Conservation (phyloP, 1,140 invertebrate genomes). For the Pomacea maculata region DNA sequence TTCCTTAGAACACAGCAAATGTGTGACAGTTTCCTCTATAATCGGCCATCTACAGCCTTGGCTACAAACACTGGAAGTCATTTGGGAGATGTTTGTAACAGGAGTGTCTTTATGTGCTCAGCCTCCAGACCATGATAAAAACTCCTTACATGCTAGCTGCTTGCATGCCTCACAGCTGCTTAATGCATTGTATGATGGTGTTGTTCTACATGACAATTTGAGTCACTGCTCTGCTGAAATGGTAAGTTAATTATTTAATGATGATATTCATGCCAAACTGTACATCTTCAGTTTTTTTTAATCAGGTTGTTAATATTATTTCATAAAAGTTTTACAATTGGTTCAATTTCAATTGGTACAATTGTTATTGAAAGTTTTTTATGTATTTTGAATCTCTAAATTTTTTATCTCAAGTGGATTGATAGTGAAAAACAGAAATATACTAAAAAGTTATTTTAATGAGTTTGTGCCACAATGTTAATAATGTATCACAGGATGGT, state of each 20-base stretch:
- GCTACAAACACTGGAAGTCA: slow-evolving; percentile 38
- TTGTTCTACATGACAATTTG: slow-evolving; percentile 36
- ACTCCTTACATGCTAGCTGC: slow-evolving; percentile 20
- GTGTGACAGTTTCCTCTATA: slow-evolving; percentile 37
- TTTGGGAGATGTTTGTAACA: slow-evolving; percentile 41
- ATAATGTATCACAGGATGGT: not conserved
- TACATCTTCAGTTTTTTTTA: not conserved
- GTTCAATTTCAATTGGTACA: no score
- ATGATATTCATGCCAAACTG: not conserved
- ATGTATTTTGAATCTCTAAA: not conserved
- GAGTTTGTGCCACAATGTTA: not conserved
- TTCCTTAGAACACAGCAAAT: slow-evolving; percentile 18
- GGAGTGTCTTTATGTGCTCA: slow-evolving; percentile 36
- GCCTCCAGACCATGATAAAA: slow-evolving; percentile 10
- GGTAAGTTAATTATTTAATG: slow-evolving; percentile 20
- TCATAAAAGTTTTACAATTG: no score
- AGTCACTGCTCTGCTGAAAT: slow-evolving; percentile 23
- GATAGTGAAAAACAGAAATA: no score
- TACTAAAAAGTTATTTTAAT: no score
- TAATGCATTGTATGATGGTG: slow-evolving; percentile 42
- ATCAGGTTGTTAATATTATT: not conserved
- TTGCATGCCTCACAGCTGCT: slow-evolving; percentile 46
- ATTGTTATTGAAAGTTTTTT: not conserved
- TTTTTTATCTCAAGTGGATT: not conserved
- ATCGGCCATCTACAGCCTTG: slow-evolving; percentile 33